phyloP scores from a whole-genome alignment of 2,888 invertebrate species.

The Drosophila kuntzei region DNA sequence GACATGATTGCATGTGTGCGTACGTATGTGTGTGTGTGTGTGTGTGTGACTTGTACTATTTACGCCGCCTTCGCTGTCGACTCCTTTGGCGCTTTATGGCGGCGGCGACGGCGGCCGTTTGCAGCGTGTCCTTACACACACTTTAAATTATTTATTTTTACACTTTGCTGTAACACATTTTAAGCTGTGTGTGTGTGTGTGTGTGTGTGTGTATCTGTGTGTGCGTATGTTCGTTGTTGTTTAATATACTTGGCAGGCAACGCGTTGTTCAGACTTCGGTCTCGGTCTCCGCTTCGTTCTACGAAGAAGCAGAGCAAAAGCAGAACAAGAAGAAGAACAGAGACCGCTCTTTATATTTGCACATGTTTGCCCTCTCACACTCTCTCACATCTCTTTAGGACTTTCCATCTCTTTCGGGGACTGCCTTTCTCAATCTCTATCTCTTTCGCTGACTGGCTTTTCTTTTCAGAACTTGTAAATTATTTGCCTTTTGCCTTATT shows the following conservation, averaged over 20 bases:
- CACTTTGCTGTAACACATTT: constrained; percentile 81
- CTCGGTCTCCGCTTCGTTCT: constrained; percentile 47
- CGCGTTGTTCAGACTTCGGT: constrained; percentile 41
- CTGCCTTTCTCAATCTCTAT: constrained; percentile 6
- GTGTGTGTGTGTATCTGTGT: constrained; percentile 14
- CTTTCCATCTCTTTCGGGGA: background rate
- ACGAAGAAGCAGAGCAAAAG: constrained; percentile 24
- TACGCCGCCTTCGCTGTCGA: constrained; percentile 63
- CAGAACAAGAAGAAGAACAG: constrained; percentile 35
- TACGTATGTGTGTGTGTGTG: constrained; percentile 26
- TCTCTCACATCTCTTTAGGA: constrained; percentile 1
- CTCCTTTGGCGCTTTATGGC: constrained; percentile 71
- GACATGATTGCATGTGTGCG: constrained; percentile 28
- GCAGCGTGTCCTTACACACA: constrained; percentile 80
- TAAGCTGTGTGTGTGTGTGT: constrained; percentile 48
- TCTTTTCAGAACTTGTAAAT: constrained; percentile 81
- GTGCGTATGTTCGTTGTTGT: constrained; percentile 41
- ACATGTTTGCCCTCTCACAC: constrained; percentile 52
- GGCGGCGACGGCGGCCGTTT: constrained; percentile 62
- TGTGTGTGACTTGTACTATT: constrained; percentile 60
- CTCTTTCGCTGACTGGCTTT: constrained; percentile 54
- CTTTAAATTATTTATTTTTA: constrained; percentile 83
- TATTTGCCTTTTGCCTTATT: constrained; percentile 82
- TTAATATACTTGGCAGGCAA: constrained; percentile 67
- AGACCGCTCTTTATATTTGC: constrained; percentile 65